A percentile compares a stretch with the other conserved stretches of the same genome.
phyloP scores from a whole-genome alignment of 2,113 vertebrate genomes.

The Rhabdomys dilectus region DNA sequence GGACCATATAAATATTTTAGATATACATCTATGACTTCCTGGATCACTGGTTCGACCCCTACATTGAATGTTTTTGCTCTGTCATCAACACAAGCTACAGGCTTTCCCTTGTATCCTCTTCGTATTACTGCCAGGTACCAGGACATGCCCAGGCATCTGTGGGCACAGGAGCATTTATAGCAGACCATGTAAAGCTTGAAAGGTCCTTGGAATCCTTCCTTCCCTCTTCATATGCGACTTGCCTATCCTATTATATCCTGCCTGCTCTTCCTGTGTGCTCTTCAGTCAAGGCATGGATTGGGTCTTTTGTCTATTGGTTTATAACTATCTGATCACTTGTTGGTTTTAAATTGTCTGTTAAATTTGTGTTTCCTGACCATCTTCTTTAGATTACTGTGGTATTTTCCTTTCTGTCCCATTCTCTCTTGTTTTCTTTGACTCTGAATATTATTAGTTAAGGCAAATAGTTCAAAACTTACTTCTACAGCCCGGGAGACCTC shows the following conservation, averaged over 20 bases:
- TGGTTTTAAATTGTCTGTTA: neutral
- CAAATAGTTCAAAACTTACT: neutral
- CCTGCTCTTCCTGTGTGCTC: neutral
- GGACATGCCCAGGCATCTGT: neutral
- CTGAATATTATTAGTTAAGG: neutral
- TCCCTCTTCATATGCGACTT: neutral
- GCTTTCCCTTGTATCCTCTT: neutral
- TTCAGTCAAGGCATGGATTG: neutral
- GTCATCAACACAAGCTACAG: neutral
- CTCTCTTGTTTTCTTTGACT: neutral
- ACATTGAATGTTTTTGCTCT: neutral
- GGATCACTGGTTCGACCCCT: neutral
- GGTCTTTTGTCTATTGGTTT: neutral
- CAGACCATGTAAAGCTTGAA: neutral
- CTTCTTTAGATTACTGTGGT: neutral
- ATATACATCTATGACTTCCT: neutral
- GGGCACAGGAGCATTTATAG: neutral
- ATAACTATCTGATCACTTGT: neutral
- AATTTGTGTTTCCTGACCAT: neutral
- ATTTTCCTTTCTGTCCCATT: neutral
- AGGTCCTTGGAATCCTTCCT: neutral
- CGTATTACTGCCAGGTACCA: neutral
- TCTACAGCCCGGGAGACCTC: neutral
- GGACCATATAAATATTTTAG: neutral
- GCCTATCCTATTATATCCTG: neutral